Evolutionary conservation across 2,113 vertebrate genomes (phyloP), one percentile per base, ranked within the genome.

Genomic region (Scomber scombrus): DNA sequence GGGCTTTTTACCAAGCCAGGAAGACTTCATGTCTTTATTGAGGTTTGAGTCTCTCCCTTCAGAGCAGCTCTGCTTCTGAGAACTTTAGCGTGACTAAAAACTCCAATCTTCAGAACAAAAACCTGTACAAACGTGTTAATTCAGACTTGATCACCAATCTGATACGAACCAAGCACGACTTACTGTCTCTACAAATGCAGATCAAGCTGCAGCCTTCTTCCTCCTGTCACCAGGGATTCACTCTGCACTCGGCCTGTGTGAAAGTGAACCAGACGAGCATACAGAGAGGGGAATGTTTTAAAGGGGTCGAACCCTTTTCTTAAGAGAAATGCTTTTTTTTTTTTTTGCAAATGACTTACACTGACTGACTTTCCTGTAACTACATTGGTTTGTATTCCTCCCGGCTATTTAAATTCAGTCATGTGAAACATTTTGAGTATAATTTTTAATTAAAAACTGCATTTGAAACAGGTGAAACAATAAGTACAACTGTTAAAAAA

Each of bases 141-240:
- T 52, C 43, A 40, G 73, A 70, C 56, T 9, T 40, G 34, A 40
- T 40, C 47, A 71, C 57, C 60, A 56, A 72, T 72, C 43, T 74
- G 67, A 73, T 57, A 21, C 55, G 70, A 81, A 23, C 18, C 14
- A 29, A 31, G 61, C 15, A 45, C 21, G 57, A 34, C 49, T 62
- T 62, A 55, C 21, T 63, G 49, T 54, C 75, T 86, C 46, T 49
- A 47, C 70, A 74, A 74, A 62, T 74, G 74, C 34, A 51, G 29
- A 51, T 70, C 50, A 67, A 68, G 16, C 76, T 23, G 50, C 5
- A 46, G 51, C 56, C 71, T 12, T 21, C 43, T 54, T 63, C 50
- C 7, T 58, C 3, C 63, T 77, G 76, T 65, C 78, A 51, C 12
- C 47, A 51, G 19, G 51, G 50, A 52, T 51, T 9, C 65, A 49